These are phyloP conservation scores for Ceratitis capitata DNA, from an alignment of 1,140 invertebrate species.

Conservation along the genomic window DNA sequence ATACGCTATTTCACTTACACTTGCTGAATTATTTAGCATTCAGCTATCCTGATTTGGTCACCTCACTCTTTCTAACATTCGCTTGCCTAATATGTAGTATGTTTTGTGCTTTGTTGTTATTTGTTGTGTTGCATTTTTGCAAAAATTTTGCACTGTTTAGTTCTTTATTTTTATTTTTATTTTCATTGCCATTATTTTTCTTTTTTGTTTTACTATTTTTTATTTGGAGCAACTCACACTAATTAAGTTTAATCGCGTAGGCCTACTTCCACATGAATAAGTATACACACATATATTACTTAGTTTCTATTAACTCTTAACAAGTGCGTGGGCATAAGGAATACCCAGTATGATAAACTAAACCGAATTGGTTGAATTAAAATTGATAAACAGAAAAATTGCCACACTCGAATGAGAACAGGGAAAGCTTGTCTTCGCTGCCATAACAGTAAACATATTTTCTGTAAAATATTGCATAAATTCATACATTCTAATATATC, in stretches of 20 bases:
- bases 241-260: background rate
- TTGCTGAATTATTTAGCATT: background rate
- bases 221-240: conserved; percentile 11
- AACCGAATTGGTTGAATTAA: no score
- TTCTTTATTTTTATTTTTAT: background rate
- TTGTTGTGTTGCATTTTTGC: conserved; percentile 13
- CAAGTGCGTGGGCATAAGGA: background rate
- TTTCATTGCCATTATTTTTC: background rate
- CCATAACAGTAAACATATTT: no score
- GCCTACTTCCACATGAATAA: conserved; percentile 23
- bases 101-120: background rate
- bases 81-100: background rate
- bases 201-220: background rate
- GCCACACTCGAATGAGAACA: background rate
- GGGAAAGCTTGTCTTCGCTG: no score
- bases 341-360: background rate
- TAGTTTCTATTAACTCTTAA: background rate
- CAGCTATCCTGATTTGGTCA: background rate
- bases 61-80: conserved; percentile 26
- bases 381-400: no score
- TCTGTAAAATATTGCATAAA: no score
- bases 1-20: background rate
- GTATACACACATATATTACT: no score
- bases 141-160: background rate
- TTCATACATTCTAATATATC: no score